Conservation (phyloP, 2,888 invertebrate genomes). For the Parnassius glacialis region DNA sequence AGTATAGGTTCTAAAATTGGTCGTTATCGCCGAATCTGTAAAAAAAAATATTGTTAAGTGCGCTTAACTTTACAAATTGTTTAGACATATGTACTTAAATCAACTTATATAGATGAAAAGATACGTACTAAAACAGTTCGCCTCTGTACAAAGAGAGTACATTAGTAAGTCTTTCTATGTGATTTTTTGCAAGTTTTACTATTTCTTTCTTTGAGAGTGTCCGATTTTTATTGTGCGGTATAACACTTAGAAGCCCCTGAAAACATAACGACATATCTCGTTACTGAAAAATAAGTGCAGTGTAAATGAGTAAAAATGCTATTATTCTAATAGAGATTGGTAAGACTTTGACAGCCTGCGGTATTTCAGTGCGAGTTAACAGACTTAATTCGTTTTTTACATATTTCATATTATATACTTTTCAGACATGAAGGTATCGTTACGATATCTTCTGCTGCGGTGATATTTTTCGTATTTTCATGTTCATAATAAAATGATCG, state of each 20-base stretch:
- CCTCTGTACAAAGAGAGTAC: conserved; percentile 91
- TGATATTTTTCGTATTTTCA: too few relatives aligned
- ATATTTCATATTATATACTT: too few relatives aligned
- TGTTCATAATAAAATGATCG: too few relatives aligned
- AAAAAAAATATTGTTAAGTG: conserved; percentile 14
- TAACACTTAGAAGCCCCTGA: conserved; percentile 90
- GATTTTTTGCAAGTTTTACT: conserved; percentile 92
- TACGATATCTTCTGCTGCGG: too few relatives aligned
- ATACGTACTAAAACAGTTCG: conserved; percentile 75
- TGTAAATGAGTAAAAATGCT: too few relatives aligned
- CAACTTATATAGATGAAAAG: neutral
- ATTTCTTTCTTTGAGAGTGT: conserved; percentile 94
- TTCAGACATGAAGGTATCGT: too few relatives aligned
- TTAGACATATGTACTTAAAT: neutral
- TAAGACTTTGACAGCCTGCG: too few relatives aligned
- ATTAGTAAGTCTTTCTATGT: conserved; percentile 93
- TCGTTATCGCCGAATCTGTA: conserved; percentile 63
- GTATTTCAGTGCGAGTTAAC: too few relatives aligned
- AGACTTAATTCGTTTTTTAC: too few relatives aligned
- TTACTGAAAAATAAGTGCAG: too few relatives aligned
- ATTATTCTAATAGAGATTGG: too few relatives aligned
- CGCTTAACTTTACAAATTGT: neutral
- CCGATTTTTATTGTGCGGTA: conserved; percentile 91
- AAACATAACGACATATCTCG: conserved; percentile 8
- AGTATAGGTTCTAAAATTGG: conserved; percentile 66